A percentile compares a stretch with the other conserved stretches of the same genome.
These are phyloP conservation scores for Pteronotus mesoamericanus DNA, from an alignment of 2,797 vertebrate species.

Conservation along the genomic window DNA sequence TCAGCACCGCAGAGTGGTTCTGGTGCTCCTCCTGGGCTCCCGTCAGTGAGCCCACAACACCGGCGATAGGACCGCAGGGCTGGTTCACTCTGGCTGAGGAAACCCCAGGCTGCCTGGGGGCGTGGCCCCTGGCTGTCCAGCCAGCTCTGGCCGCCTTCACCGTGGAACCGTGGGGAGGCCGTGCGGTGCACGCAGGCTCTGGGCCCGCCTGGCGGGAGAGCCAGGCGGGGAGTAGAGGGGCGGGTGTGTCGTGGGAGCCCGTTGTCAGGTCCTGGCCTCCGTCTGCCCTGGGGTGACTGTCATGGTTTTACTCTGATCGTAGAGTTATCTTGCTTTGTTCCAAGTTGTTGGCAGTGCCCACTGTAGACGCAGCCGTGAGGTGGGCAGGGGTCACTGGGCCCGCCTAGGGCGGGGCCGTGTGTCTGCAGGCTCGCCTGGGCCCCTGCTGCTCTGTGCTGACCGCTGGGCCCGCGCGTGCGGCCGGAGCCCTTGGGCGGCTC, in stretches of 20 bases:
- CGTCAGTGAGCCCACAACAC: fast-evolving
- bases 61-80: not conserved
- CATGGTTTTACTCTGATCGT: not conserved
- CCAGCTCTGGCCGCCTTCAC: not conserved
- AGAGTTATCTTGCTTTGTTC: not conserved
- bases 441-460: not conserved
- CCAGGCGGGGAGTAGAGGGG: fast-evolving
- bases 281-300: not conserved
- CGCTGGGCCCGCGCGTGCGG: fast-evolving
- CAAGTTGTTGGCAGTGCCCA: not conserved
- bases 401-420: not conserved
- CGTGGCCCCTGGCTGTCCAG: fast-evolving
- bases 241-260: fast-evolving
- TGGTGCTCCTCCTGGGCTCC: not conserved
- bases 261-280: fast-evolving
- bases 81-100: not conserved
- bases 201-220: not conserved
- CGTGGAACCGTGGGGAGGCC: fast-evolving
- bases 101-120: too few relatives aligned
- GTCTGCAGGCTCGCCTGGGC: not conserved
- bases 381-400: not conserved
- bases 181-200: not conserved
- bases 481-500: too few relatives aligned
- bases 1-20: not conserved
- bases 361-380: fast-evolving